Percentiles rank a stretch among this genome's conserved stretches.
Conservation (phyloP, 2,113 vertebrate species). For the Osmerus mordax region DNA sequence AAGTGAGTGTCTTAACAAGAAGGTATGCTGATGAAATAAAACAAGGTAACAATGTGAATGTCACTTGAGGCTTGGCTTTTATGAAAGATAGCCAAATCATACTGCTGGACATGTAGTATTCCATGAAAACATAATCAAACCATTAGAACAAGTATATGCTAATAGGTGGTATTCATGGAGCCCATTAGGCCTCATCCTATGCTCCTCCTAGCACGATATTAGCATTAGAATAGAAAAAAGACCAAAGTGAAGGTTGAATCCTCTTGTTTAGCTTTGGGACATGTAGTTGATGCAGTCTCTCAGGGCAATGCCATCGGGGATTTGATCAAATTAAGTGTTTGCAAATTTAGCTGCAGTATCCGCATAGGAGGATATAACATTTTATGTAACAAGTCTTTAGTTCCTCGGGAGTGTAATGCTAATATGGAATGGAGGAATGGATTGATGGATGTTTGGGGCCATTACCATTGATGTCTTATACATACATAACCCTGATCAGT, state of each 20-base stretch:
- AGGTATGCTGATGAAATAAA: not conserved
- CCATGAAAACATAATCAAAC: constrained; percentile 27
- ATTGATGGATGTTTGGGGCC: no score
- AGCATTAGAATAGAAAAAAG: constrained; percentile 12
- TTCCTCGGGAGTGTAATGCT: no score
- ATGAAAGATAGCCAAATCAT: not conserved
- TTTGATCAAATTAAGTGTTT: no score
- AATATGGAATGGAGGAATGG: no score
- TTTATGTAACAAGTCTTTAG: no score
- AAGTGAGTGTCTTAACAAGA: constrained; percentile 6
- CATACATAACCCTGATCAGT: no score
- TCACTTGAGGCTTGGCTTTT: not conserved
- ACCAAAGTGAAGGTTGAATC: constrained; percentile 20
- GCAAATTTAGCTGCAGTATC: no score
- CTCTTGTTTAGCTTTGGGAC: no score
- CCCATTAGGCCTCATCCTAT: constrained; percentile 16
- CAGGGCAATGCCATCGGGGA: no score
- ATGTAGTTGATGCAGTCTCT: no score
- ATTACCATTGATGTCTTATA: no score
- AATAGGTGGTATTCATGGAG: constrained; percentile 20
- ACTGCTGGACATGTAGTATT: not conserved
- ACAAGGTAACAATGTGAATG: not conserved
- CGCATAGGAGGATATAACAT: no score
- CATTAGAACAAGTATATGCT: constrained; percentile 29
- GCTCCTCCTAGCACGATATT: constrained; percentile 6